These are phyloP conservation scores for Naso thynnoides DNA, from an alignment of 2,797 vertebrate genomes.

Conservation along the genomic window DNA sequence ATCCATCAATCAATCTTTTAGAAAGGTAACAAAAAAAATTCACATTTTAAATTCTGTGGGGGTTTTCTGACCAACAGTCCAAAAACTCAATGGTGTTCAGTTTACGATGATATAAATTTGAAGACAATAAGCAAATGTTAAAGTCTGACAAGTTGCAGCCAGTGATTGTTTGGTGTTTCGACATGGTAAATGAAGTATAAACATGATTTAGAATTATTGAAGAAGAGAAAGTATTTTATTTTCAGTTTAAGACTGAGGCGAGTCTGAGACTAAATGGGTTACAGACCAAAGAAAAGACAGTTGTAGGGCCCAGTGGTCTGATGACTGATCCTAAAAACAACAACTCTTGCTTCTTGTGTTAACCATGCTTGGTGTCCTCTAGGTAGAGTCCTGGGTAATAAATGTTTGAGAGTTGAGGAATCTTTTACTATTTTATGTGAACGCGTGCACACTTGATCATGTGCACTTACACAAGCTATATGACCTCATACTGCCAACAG, in stretches of 20 bases:
- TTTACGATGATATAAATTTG: background rate
- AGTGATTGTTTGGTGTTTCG: background rate
- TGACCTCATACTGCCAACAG: constrained; percentile 70
- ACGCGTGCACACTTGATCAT: constrained; percentile 47
- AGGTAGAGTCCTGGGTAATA: constrained; percentile 29
- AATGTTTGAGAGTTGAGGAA: constrained; percentile 62
- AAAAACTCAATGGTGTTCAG: background rate
- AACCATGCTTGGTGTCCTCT: background rate
- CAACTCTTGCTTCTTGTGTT: constrained; percentile 18
- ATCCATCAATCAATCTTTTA: background rate
- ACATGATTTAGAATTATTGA: background rate
- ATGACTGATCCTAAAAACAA: constrained; percentile 3
- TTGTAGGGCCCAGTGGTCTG: background rate
- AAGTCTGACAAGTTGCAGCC: background rate
- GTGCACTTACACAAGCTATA: constrained; percentile 67
- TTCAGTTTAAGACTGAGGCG: background rate
- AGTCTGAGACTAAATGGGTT: constrained; percentile 1
- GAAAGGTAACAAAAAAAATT: background rate
- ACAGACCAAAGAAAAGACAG: background rate
- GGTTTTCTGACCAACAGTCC: background rate
- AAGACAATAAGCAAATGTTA: background rate
- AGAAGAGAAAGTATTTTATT: background rate
- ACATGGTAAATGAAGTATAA: background rate
- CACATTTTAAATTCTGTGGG: background rate
- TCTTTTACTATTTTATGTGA: constrained; percentile 65